These are phyloP conservation scores for Mellivora capensis DNA, from an alignment of 2,113 vertebrate species.

Conservation along the genomic window DNA sequence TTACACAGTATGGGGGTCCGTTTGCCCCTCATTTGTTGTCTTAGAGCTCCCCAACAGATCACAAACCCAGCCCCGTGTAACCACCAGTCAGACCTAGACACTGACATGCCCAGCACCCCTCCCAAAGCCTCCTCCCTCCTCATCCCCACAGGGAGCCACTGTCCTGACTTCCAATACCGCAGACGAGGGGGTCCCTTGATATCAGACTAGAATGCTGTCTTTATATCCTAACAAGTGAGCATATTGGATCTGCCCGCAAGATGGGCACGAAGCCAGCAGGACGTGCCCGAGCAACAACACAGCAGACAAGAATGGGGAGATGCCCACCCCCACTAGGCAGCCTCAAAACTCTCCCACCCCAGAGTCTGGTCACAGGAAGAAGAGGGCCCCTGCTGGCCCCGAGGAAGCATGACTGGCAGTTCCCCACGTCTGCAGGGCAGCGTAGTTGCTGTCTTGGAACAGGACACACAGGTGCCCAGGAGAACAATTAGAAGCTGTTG, in stretches of 20 bases:
- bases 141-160: neutral
- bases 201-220: neutral
- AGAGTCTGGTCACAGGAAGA: neutral
- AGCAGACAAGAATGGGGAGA: too few relatives aligned
- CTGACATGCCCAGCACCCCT: rapidly evolving
- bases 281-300: rapidly evolving
- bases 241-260: neutral
- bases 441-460: rapidly evolving
- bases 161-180: rapidly evolving
- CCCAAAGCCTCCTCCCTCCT: neutral
- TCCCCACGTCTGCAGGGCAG: rapidly evolving
- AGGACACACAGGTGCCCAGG: neutral
- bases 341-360: too few relatives aligned
- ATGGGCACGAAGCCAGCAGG: rapidly evolving
- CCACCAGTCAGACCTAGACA: neutral
- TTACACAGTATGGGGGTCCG: neutral
- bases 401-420: rapidly evolving
- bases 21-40: neutral
- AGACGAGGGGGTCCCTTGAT: neutral
- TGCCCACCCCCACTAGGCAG: too few relatives aligned
- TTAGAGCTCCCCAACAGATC: neutral
- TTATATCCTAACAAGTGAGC: neutral
- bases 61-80: neutral
- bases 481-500: rapidly evolving
- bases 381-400: neutral